phyloP scores from a whole-genome alignment of 2,113 vertebrate genomes.

The Microtus ochrogaster region DNA sequence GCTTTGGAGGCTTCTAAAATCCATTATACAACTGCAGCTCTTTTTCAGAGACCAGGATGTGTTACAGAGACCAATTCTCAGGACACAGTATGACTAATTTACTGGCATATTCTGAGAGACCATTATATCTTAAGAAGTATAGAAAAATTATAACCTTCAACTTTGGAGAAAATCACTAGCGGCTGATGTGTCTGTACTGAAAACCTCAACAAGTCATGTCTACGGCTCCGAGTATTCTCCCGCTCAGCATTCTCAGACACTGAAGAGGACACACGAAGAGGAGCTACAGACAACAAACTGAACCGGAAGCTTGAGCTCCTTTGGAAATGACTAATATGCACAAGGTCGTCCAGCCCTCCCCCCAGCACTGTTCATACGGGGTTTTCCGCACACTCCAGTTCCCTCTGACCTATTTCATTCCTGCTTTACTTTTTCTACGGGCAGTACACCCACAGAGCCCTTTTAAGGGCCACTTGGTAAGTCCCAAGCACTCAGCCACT shows the following conservation, averaged over 20 bases:
- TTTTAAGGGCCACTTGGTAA: neutral
- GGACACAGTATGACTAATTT: conserved; percentile 79
- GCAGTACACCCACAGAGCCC: neutral
- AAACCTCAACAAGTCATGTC: conserved; percentile 64
- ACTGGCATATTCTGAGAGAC: conserved; percentile 75
- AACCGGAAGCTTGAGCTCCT: neutral
- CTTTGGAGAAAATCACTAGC: conserved; percentile 75
- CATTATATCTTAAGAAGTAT: conserved; percentile 78
- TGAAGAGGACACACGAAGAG: neutral
- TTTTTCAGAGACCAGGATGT: conserved; percentile 78
- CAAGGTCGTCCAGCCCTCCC: neutral
- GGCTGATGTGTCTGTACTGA: conserved; percentile 59
- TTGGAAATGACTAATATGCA: neutral
- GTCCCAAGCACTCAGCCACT: neutral
- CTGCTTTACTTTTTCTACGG: neutral
- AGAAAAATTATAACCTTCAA: conserved; percentile 80
- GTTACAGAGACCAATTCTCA: conserved; percentile 82
- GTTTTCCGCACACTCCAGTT: neutral
- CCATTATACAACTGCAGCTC: conserved; percentile 78
- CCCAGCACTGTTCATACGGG: neutral
- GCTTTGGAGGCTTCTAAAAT: conserved; percentile 83
- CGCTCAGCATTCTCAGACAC: conserved; percentile 62
- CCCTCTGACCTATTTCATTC: neutral
- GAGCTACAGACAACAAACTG: neutral
- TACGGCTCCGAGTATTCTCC: conserved; percentile 41